Conservation (phyloP, 2,888 invertebrate species). For the Enoplolaimus lenunculus region DNA sequence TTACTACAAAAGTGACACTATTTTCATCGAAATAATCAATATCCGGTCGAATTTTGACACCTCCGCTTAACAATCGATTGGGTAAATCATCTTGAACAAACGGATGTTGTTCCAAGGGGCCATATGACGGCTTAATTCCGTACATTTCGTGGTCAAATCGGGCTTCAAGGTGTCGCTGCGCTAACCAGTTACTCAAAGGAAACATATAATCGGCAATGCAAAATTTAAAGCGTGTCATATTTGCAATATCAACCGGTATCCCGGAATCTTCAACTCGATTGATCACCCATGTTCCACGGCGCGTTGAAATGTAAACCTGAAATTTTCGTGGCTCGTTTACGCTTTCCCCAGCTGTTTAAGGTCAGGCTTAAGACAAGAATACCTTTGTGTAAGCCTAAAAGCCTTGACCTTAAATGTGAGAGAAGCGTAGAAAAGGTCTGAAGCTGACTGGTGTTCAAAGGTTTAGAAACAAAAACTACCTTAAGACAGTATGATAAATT, state of each 20-base stretch:
- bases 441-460: too few species aligned
- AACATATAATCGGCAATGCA: background rate
- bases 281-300: conserved; percentile 46
- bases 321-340: too few species aligned
- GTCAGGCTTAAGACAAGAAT: too few species aligned
- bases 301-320: conserved; percentile 44
- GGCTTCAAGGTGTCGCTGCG: conserved; percentile 30
- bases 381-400: too few species aligned
- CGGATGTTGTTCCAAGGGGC: conserved; percentile 23
- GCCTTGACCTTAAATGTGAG: too few species aligned
- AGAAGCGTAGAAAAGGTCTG: too few species aligned
- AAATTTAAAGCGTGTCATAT: background rate
- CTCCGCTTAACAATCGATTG: conserved; percentile 42
- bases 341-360: too few species aligned
- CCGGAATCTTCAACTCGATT: conserved; percentile 43
- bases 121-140: conserved; percentile 41
- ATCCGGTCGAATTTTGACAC: conserved; percentile 33
- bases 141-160: conserved; percentile 42
- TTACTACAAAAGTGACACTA: conserved; percentile 38
- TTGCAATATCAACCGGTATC: conserved; percentile 37
- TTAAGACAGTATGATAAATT: too few species aligned
- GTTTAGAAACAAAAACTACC: too few species aligned
- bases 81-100: conserved; percentile 45
- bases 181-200: background rate
- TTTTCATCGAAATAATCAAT: conserved; percentile 33